Evolutionary conservation across 2,888 invertebrate species (phyloP).

Genomic region (Folsomia candida): DNA sequence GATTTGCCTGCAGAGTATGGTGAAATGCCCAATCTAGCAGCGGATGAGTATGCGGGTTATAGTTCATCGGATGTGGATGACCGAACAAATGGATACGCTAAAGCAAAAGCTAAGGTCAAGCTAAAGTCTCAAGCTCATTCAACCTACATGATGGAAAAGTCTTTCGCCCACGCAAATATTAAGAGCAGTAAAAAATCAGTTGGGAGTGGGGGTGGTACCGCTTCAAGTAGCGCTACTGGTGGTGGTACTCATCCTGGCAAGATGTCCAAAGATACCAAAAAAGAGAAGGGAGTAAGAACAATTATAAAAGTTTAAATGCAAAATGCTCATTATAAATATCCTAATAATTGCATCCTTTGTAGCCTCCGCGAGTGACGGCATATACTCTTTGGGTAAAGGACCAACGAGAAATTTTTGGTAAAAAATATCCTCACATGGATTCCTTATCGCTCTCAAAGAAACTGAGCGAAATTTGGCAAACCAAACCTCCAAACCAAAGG

Average conservation of each 20-base stretch:
- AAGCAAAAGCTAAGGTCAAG: conserved; percentile 23
- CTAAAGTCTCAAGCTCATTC: conserved; percentile 53
- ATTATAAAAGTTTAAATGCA: too few relatives aligned
- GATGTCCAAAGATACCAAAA: conserved; percentile 71
- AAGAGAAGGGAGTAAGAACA: conserved; percentile 70
- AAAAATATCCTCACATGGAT: conserved; percentile 60
- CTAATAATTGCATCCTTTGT: conserved; percentile 25
- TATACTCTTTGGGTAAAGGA: conserved; percentile 90
- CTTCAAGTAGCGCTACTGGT: too few relatives aligned
- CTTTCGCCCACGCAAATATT: too few relatives aligned
- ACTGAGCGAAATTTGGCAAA: conserved; percentile 84
- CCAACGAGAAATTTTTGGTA: conserved; percentile 68
- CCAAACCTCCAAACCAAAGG: conserved; percentile 58
- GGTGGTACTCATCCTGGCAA: too few relatives aligned
- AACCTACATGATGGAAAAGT: conserved; percentile 74
- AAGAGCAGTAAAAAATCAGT: conserved; percentile 16
- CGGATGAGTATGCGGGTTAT: conserved; percentile 46
- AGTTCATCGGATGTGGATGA: conserved; percentile 47
- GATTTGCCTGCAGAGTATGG: conserved; percentile 51
- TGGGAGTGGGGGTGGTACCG: conserved; percentile 62
- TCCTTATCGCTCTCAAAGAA: conserved; percentile 79
- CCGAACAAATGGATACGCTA: conserved; percentile 36
- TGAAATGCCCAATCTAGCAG: conserved; percentile 42
- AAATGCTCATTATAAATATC: too few relatives aligned
- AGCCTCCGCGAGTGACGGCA: conserved; percentile 76